Evolutionary conservation across 2,888 invertebrate genomes (phyloP).

Genomic region (Melieria omissa): DNA sequence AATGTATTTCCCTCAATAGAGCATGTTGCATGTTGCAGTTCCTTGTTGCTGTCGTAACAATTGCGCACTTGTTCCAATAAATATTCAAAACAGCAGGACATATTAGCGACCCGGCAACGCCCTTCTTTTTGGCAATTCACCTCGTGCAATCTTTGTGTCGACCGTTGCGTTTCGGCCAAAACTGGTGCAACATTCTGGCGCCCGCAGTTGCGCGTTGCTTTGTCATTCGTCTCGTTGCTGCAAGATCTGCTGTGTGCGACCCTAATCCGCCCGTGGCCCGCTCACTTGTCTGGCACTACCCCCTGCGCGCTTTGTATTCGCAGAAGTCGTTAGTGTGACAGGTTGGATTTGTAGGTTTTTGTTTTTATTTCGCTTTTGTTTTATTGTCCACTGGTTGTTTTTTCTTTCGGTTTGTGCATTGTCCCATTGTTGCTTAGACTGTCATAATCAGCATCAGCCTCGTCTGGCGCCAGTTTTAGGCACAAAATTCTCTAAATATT

Average conservation of each 20-base stretch:
- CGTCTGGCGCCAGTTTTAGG: slow-evolving; percentile 66
- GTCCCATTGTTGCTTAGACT: slow-evolving; percentile 27
- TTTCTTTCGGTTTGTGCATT: slow-evolving; percentile 26
- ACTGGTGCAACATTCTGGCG: slow-evolving; percentile 31
- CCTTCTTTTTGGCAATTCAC: background rate
- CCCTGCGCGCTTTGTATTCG: slow-evolving; percentile 54
- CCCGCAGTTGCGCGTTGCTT: slow-evolving; percentile 9
- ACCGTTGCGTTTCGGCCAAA: background rate
- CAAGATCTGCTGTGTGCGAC: background rate
- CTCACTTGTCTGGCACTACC: background rate
- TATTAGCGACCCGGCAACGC: slow-evolving; percentile 20
- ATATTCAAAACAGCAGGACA: slow-evolving; percentile 28
- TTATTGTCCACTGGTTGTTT: slow-evolving; percentile 1
- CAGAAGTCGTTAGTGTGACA: slow-evolving; percentile 65
- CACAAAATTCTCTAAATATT: slow-evolving; percentile 30
- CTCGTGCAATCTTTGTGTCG: slow-evolving; percentile 13
- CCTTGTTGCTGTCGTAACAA: too few relatives aligned
- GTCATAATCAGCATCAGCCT: slow-evolving; percentile 52
- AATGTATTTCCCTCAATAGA: too few relatives aligned
- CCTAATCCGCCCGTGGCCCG: background rate
- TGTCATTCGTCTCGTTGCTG: slow-evolving; percentile 7
- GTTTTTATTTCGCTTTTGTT: slow-evolving; percentile 9
- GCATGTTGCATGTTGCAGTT: too few relatives aligned
- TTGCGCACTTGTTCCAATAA: background rate
- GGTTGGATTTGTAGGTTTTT: slow-evolving; percentile 51